phyloP scores from a whole-genome alignment of 2,113 vertebrate species.

The Pterocles orientalis region DNA sequence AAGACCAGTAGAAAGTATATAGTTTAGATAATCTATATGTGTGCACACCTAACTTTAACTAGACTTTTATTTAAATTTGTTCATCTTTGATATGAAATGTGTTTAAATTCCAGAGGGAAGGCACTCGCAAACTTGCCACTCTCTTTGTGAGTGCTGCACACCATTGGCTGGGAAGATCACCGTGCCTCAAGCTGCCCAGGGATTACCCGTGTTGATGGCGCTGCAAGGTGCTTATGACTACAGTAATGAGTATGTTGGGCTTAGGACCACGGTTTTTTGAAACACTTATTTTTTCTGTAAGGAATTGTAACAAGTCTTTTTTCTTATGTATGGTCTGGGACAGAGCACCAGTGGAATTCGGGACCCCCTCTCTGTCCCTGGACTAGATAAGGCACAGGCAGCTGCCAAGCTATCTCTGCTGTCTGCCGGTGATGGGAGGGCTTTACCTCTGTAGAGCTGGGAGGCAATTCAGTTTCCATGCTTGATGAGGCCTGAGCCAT shows the following conservation, averaged over 20 bases:
- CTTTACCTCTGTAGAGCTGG: neutral
- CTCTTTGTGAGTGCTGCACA: neutral
- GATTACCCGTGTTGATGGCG: fast-evolving
- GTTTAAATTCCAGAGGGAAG: neutral
- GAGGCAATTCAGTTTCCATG: slow-evolving; percentile 8
- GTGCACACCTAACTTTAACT: neutral
- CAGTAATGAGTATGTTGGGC: neutral
- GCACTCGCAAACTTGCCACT: neutral
- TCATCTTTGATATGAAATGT: neutral
- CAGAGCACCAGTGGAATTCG: neutral
- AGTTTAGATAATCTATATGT: neutral
- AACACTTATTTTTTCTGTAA: neutral
- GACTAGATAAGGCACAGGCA: slow-evolving; percentile 15
- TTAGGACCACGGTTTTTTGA: neutral
- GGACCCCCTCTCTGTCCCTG: neutral
- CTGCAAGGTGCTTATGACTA: neutral
- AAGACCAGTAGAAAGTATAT: neutral
- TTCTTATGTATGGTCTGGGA: neutral
- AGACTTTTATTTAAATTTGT: neutral
- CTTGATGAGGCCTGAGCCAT: neutral
- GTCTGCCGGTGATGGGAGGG: neutral
- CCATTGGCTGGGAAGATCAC: neutral
- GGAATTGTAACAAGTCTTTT: neutral
- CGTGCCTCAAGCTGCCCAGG: neutral
- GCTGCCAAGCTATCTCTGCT: neutral